These are phyloP conservation scores for Brachionus plicatilis DNA, from an alignment of 1,140 invertebrate species.

Conservation along the genomic window DNA sequence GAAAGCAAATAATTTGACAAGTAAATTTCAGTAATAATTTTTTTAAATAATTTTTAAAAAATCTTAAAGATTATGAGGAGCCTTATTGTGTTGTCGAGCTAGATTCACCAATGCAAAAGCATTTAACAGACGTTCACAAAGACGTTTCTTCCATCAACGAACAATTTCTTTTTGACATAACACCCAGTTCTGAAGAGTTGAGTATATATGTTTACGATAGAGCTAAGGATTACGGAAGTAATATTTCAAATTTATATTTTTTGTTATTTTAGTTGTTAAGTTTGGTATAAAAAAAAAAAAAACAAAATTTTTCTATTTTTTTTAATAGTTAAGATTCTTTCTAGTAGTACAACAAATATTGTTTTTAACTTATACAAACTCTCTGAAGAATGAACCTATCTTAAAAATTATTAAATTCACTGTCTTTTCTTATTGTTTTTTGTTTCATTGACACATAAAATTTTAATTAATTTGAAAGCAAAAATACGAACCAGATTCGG, in stretches of 20 bases:
- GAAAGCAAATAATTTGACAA: constrained; percentile 19
- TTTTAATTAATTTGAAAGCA: too few relatives aligned
- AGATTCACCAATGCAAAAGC: constrained; percentile 38
- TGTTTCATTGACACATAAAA: too few relatives aligned
- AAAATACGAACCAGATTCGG: too few relatives aligned
- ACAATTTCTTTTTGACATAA: constrained; percentile 31
- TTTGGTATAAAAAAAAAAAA: too few relatives aligned
- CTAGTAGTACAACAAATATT: too few relatives aligned
- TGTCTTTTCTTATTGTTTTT: too few relatives aligned
- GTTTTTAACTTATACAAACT: too few relatives aligned
- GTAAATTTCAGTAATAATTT: not conserved
- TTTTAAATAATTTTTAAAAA: not conserved
- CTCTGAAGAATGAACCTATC: too few relatives aligned
- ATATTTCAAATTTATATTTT: not conserved
- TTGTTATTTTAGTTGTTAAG: not conserved
- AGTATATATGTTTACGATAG: constrained; percentile 6
- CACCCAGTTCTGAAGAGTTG: constrained; percentile 16
- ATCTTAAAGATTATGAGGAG: constrained; percentile 33
- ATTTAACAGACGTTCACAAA: constrained; percentile 16
- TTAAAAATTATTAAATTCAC: too few relatives aligned
- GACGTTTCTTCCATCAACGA: constrained; percentile 3
- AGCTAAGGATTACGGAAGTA: constrained; percentile 37
- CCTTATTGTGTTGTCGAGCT: constrained; percentile 36
- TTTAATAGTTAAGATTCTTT: too few relatives aligned
- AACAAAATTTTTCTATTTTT: too few relatives aligned